A percentile compares a stretch with the other conserved stretches of the same genome.
phyloP scores from a whole-genome alignment of 2,797 vertebrate species.

The Tenualosa ilisha region DNA sequence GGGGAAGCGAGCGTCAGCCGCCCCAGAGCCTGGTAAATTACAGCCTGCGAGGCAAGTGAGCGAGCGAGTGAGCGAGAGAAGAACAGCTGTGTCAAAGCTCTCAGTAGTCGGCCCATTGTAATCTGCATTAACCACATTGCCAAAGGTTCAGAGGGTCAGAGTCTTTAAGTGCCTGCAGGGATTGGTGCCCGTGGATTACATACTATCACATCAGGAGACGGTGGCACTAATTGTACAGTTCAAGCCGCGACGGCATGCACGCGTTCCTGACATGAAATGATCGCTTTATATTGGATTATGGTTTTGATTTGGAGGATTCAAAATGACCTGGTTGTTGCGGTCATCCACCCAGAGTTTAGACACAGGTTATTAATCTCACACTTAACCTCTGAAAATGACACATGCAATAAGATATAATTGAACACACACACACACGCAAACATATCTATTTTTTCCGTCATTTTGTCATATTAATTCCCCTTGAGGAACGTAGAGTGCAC shows the following conservation, averaged over 20 bases:
- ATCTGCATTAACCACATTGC: constrained; percentile 79
- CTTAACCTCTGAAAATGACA: neutral
- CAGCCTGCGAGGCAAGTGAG: constrained; percentile 51
- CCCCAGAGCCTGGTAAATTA: constrained; percentile 65
- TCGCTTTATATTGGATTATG: constrained; percentile 40
- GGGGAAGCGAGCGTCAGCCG: constrained; percentile 36
- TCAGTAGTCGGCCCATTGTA: constrained; percentile 74
- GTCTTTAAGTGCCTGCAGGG: constrained; percentile 78
- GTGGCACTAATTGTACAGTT: constrained; percentile 63
- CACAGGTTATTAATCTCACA: neutral
- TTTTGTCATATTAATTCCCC: constrained; percentile 9
- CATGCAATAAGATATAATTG: neutral
- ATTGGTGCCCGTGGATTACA: constrained; percentile 70
- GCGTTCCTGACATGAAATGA: constrained; percentile 57
- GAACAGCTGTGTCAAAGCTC: constrained; percentile 74
- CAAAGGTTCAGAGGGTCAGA: constrained; percentile 77
- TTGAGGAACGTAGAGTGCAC: neutral
- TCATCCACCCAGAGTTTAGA: neutral
- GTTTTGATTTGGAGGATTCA: constrained; percentile 36
- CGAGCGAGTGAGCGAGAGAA: constrained; percentile 23
- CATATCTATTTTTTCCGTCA: neutral
- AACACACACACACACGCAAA: neutral
- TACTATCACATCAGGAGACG: constrained; percentile 57
- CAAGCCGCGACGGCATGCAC: constrained; percentile 38
- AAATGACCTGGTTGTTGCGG: constrained; percentile 9